phyloP scores from a whole-genome alignment of 2,888 invertebrate species.

The Rhabditoides inermis region DNA sequence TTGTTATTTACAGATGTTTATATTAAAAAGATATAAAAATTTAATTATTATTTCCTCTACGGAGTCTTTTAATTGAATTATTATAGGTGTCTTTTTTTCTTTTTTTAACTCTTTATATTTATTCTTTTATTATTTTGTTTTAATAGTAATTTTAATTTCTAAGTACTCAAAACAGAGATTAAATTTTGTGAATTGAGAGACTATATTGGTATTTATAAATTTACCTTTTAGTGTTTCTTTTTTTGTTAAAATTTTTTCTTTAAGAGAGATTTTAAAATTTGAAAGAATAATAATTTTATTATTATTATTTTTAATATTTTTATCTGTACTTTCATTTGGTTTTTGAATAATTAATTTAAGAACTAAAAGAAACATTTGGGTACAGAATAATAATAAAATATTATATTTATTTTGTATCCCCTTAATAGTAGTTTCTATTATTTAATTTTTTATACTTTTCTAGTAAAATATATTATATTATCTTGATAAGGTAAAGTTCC shows the following conservation, averaged over 20 bases:
- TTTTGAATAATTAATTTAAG: constrained; percentile 52
- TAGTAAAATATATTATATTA: constrained; percentile 28
- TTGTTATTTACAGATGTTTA: constrained; percentile 31
- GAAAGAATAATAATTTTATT: constrained; percentile 21
- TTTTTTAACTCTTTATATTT: constrained; percentile 23
- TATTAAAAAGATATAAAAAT: constrained; percentile 27
- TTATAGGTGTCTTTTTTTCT: constrained; percentile 22
- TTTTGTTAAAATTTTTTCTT: constrained; percentile 32
- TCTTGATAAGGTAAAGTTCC: constrained; percentile 35
- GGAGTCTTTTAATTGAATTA: constrained; percentile 53
- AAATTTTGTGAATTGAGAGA: constrained; percentile 26
- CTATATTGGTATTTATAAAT: constrained; percentile 25
- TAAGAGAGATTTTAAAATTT: constrained; percentile 20
- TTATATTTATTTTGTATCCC: constrained; percentile 20
- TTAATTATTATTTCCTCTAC: constrained; percentile 28
- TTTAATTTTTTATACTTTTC: constrained; percentile 24
- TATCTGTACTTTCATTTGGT: constrained; percentile 57
- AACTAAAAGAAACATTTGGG: constrained; percentile 15
- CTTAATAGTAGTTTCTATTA: constrained; percentile 19
- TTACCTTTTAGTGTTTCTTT: constrained; percentile 27
- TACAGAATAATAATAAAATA: constrained; percentile 14
- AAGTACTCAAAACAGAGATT: constrained; percentile 13
- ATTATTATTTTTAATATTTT: constrained; percentile 20
- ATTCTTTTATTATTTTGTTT: constrained; percentile 29
- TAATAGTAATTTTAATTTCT: constrained; percentile 24